Base-by-base conservation (phyloP, 2,797 vertebrate genomes). In the Coreius guichenoti region DNA sequence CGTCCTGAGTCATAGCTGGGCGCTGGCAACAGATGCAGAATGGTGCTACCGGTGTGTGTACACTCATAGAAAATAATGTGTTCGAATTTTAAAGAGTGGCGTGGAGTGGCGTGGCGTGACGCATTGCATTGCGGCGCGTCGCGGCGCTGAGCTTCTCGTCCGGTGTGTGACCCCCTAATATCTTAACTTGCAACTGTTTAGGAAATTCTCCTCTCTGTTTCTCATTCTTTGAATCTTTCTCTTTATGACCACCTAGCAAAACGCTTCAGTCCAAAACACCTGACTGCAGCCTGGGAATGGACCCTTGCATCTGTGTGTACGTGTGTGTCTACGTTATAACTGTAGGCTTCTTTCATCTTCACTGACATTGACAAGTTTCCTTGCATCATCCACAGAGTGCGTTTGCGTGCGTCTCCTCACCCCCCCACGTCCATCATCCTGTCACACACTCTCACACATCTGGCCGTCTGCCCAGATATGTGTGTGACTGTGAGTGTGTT, bases 301-400 rank as follows among this genome's bases (percentile, higher is more conserved):
- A 68, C 49, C 36, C 26, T 13, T 61, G 82, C 69, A 83, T 87
- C 61, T 91, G 86, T 75, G 80, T 88, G 89, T 89, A 82, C 88
- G 86, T 87, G 86, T 89, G 89, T 87, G 85, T 90, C 85, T 58
- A 68, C 26, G n/a, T 84, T 78, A 19, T 81, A 58, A 81, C 54
- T 56, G 67, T 21, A 16, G 74, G 56, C 43, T 75, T 81, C 77
- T 89, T 82, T 86, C 31, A 88, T 84, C 63, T 80, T 69, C 43
- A 74, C 85, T 68, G 79, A 82, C 76, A 70, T 84, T 83, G 87
- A 87, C 81, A 75, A 54, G 65, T 43, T 82, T 82, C 19, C 82
- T 56, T 65, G 75, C 17, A 23, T 86, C 69, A 84, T 83, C 29
- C 70, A 85, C 67, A 19, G 45, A 76, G 65, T 63, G 72, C 45